Conservation (phyloP, 2,113 vertebrate genomes). For the Merops nubicus region DNA sequence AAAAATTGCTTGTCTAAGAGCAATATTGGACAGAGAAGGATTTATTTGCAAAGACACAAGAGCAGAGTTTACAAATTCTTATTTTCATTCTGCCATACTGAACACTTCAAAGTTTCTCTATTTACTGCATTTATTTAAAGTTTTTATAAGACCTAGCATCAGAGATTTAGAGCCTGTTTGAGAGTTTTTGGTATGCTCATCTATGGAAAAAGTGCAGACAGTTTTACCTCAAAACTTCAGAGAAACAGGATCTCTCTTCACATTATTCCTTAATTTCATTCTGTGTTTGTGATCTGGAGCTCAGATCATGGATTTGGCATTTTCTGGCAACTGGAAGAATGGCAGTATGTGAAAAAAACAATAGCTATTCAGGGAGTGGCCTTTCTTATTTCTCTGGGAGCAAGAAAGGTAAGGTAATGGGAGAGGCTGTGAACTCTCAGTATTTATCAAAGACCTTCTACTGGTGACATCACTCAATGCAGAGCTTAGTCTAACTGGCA, state of each 20-base stretch:
- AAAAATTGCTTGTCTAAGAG: neutral
- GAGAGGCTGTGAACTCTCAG: neutral
- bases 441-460: neutral
- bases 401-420: neutral
- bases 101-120: neutral
- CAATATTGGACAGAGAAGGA: neutral
- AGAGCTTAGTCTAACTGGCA: neutral
- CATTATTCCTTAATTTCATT: neutral
- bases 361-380: neutral
- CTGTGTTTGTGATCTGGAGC: neutral
- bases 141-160: neutral
- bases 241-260: neutral
- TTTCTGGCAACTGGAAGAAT: neutral
- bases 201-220: neutral
- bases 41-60: neutral
- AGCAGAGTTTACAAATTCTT: neutral
- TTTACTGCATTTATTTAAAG: neutral
- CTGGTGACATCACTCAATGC: neutral
- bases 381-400: neutral
- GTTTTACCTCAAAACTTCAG: neutral
- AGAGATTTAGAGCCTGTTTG: neutral
- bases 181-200: neutral
- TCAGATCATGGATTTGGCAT: neutral
- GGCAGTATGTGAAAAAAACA: neutral
- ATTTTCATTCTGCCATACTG: neutral